A percentile compares a stretch with the other conserved stretches of the same genome.
Conservation (phyloP, 2,888 invertebrate species). For the Orchesella flavescens region DNA sequence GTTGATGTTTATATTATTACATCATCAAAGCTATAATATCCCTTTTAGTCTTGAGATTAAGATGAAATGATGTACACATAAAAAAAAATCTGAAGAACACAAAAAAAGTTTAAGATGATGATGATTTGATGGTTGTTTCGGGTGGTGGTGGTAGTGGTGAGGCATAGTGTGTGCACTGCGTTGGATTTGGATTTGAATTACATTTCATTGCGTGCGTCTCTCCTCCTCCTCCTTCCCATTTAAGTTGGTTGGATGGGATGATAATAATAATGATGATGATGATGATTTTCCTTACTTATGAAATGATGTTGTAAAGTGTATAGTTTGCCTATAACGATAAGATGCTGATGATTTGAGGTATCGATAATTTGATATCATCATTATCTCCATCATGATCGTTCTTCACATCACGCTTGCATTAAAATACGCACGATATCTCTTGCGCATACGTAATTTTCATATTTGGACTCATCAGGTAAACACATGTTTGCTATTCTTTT, state of each 20-base stretch:
- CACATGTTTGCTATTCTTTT: conserved; percentile 35
- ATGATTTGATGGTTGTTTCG: conserved; percentile 13
- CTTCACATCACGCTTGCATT: not conserved
- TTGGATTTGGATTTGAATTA: conserved; percentile 1
- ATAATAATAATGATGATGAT: not conserved
- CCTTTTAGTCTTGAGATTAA: conserved; percentile 19
- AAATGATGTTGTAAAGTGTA: conserved; percentile 36
- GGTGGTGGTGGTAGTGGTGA: conserved; percentile 8
- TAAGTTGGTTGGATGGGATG: not conserved
- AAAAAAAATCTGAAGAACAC: not conserved
- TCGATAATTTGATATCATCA: conserved; percentile 63
- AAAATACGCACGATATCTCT: not conserved
- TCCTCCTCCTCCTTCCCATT: not conserved
- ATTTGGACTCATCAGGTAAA: conserved; percentile 49
- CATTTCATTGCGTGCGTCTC: conserved; percentile 21
- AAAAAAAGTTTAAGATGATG: not conserved
- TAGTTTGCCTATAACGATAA: conserved; percentile 27
- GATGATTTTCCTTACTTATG: no score
- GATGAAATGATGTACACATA: not conserved
- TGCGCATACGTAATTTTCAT: conserved; percentile 25
- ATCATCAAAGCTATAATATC: conserved; percentile 32
- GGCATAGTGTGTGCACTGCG: not conserved
- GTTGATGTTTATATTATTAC: conserved; percentile 13
- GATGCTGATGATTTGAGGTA: conserved; percentile 55
- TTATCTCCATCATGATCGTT: conserved; percentile 31